phyloP scores from a whole-genome alignment of 1,140 invertebrate genomes.

The Contarinia nasturtii region DNA sequence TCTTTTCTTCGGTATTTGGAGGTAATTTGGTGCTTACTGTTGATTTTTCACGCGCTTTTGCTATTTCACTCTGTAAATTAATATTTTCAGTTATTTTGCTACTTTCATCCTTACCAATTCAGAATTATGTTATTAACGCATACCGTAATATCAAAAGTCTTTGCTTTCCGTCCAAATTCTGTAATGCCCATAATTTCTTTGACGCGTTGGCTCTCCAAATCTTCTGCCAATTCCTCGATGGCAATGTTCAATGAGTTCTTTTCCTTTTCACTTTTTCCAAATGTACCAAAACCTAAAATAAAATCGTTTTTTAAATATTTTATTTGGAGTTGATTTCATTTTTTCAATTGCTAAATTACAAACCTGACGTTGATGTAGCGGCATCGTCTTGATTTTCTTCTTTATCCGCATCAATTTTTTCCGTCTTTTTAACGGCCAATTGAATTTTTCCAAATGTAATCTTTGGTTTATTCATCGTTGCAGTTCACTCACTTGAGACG shows the following conservation, averaged over 20 bases:
- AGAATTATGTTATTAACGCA: no score
- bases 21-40: constrained; percentile 3
- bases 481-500: neutral
- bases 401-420: constrained; percentile 9
- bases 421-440: constrained; percentile 22
- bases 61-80: no score
- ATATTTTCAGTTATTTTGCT: no score
- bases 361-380: no score
- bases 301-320: neutral
- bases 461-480: constrained; percentile 17
- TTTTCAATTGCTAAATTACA: neutral
- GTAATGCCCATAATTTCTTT: constrained; percentile 55
- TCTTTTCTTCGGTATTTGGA: constrained; percentile 8
- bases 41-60: no score
- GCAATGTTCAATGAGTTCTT: constrained; percentile 24
- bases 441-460: constrained; percentile 40
- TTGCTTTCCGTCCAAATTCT: constrained; percentile 58
- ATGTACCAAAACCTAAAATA: constrained; percentile 37
- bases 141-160: constrained; percentile 49
- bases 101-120: no score
- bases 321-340: constrained; percentile 2
- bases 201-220: constrained; percentile 41
- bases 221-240: constrained; percentile 47
- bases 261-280: constrained; percentile 28
- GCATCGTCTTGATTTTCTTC: constrained; percentile 8